Percentiles rank a stretch among this genome's conserved stretches.
phyloP scores from a whole-genome alignment of 2,888 invertebrate species.

The Phania funesta region DNA sequence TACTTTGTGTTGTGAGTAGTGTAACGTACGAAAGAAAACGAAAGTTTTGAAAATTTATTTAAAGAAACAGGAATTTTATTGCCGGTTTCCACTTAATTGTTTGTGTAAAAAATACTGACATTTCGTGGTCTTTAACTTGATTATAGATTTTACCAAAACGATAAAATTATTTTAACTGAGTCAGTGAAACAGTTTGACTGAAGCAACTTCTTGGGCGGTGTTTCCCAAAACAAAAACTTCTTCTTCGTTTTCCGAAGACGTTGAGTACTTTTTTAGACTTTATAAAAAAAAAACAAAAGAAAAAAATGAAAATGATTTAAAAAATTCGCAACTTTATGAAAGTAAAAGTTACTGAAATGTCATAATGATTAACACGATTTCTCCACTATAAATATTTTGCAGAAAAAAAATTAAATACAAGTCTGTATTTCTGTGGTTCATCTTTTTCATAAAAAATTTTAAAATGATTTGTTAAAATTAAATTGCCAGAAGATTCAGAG shows the following conservation, averaged over 20 bases:
- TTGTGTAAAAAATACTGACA: background rate
- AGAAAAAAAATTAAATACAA: background rate
- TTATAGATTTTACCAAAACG: slow-evolving; percentile 52
- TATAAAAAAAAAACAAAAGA: slow-evolving; percentile 20
- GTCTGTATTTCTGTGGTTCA: background rate
- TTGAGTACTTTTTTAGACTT: background rate
- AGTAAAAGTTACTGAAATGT: slow-evolving; percentile 66
- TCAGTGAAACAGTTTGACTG: slow-evolving; percentile 18
- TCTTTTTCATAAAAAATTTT: slow-evolving; percentile 23
- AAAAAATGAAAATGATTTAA: slow-evolving; percentile 32
- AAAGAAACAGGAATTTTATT: slow-evolving; percentile 60
- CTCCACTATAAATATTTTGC: slow-evolving; percentile 33
- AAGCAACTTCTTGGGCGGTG: slow-evolving; percentile 57
- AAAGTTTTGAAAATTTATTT: slow-evolving; percentile 44
- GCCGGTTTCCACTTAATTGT: slow-evolving; percentile 2
- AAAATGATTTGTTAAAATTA: slow-evolving; percentile 56
- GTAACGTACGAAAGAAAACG: slow-evolving; percentile 50
- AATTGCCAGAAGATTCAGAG: slow-evolving; percentile 52
- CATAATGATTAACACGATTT: slow-evolving; percentile 65
- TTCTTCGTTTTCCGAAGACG: background rate
- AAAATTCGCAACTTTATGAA: slow-evolving; percentile 34
- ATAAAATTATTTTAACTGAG: slow-evolving; percentile 41
- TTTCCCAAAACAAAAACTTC: slow-evolving; percentile 27
- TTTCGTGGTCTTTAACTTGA: slow-evolving; percentile 24
- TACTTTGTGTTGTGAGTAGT: slow-evolving; percentile 5